Percentiles rank a stretch among this genome's conserved stretches.
These are phyloP conservation scores for Ictidomys tridecemlineatus DNA, from an alignment of 2,113 vertebrate species.

Conservation along the genomic window DNA sequence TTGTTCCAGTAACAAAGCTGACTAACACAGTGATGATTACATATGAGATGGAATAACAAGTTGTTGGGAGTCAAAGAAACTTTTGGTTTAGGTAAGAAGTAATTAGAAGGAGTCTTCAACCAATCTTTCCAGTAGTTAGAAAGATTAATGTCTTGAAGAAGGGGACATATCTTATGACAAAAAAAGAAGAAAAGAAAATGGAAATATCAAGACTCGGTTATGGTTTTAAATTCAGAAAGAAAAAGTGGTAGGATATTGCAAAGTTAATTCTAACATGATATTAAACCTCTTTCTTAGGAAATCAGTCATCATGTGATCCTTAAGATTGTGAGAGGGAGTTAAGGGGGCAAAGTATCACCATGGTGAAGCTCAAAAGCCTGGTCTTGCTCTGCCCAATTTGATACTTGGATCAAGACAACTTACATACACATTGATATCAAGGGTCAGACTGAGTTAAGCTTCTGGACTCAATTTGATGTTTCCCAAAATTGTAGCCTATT, in stretches of 20 bases:
- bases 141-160: not conserved
- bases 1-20: not conserved
- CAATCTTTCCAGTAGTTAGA: not conserved
- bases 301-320: not conserved
- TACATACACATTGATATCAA: not conserved
- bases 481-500: not conserved
- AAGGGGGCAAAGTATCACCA: not conserved
- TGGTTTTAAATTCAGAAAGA: not conserved
- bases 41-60: not conserved
- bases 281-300: not conserved
- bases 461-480: not conserved
- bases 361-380: not conserved
- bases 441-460: not conserved
- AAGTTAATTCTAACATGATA: not conserved
- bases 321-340: too few relatives aligned
- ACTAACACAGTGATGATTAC: not conserved
- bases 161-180: not conserved
- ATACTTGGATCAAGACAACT: not conserved
- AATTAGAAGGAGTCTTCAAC: not conserved
- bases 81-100: not conserved
- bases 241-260: not conserved
- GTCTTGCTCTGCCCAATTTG: not conserved
- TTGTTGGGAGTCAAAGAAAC: not conserved
- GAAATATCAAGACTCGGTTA: not conserved
- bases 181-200: constrained; percentile 24